Evolutionary conservation across 2,888 invertebrate genomes (phyloP).

Genomic region (Agonopterix alstromeriana): DNA sequence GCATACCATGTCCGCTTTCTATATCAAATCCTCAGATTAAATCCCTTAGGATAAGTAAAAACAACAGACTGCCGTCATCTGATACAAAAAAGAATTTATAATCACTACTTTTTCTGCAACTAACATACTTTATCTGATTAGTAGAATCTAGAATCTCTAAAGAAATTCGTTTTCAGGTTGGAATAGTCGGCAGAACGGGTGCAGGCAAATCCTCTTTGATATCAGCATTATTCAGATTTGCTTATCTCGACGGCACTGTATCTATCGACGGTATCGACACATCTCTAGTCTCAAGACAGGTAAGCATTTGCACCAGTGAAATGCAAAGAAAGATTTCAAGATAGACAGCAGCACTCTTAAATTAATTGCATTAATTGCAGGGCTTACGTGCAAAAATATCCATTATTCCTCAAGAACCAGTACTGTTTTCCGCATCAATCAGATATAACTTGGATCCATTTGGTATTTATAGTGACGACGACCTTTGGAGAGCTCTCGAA

Average conservation of each 20-base stretch:
- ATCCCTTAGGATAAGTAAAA: too few species aligned
- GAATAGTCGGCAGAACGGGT: constrained; percentile 89
- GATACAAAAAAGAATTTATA: too few species aligned
- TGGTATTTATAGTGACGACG: constrained; percentile 79
- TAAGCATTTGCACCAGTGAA: constrained; percentile 14
- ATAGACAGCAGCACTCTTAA: constrained; percentile 18
- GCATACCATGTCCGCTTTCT: too few species aligned
- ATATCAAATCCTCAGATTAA: too few species aligned
- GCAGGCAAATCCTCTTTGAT: constrained; percentile 90
- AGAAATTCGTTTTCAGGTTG: constrained; percentile 43
- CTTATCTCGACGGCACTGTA: constrained; percentile 78
- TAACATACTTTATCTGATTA: too few species aligned
- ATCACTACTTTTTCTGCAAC: too few species aligned
- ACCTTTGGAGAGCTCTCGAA: constrained; percentile 84
- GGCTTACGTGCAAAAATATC: constrained; percentile 78
- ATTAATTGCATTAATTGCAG: constrained; percentile 38
- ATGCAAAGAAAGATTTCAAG: too few species aligned
- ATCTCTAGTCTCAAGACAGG: constrained; percentile 72
- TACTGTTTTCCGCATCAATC: constrained; percentile 83
- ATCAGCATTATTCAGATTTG: constrained; percentile 83
- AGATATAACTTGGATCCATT: constrained; percentile 87
- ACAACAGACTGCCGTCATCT: too few species aligned
- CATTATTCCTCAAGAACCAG: constrained; percentile 88
- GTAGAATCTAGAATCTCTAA: too few species aligned
- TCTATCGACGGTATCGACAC: constrained; percentile 80